Evolutionary conservation across 2,797 vertebrate genomes (phyloP).

Genomic region (Borostomias antarcticus): DNA sequence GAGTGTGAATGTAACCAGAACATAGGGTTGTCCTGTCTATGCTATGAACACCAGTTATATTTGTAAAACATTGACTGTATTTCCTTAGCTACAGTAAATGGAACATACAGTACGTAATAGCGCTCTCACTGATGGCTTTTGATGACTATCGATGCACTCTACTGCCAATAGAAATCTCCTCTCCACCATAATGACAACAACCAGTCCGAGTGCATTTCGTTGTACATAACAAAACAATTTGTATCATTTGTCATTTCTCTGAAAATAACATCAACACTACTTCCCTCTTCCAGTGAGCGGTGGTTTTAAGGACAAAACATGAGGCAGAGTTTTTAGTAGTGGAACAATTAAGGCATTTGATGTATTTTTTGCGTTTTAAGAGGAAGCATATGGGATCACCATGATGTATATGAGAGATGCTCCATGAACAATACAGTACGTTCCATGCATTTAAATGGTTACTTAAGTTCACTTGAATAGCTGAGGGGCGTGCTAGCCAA

Average conservation of each 20-base stretch:
- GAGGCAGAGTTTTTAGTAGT: constrained; percentile 26
- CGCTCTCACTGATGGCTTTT: constrained; percentile 10
- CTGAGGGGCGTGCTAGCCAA: constrained; percentile 53
- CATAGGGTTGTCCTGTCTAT: neutral
- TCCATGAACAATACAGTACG: constrained; percentile 63
- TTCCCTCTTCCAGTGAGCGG: neutral
- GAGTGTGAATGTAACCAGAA: neutral
- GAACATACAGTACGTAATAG: neutral
- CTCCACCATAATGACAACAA: neutral
- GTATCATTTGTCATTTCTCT: neutral
- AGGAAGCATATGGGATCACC: constrained; percentile 41
- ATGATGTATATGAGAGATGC: constrained; percentile 50
- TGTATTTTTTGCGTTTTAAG: constrained; percentile 53
- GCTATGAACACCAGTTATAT: too few species aligned
- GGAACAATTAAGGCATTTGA: constrained; percentile 38
- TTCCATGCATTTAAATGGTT: constrained; percentile 77
- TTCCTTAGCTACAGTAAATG: neutral
- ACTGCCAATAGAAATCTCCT: constrained; percentile 4
- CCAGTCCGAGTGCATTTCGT: neutral
- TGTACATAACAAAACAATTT: neutral
- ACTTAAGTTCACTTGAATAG: constrained; percentile 64
- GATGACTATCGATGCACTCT: constrained; percentile 8
- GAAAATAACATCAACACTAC: neutral
- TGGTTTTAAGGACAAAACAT: neutral
- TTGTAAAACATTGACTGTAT: neutral